A percentile compares a stretch with the other conserved stretches of the same genome.
Conservation (phyloP, 2,888 invertebrate genomes). For the Sturmia bella region DNA sequence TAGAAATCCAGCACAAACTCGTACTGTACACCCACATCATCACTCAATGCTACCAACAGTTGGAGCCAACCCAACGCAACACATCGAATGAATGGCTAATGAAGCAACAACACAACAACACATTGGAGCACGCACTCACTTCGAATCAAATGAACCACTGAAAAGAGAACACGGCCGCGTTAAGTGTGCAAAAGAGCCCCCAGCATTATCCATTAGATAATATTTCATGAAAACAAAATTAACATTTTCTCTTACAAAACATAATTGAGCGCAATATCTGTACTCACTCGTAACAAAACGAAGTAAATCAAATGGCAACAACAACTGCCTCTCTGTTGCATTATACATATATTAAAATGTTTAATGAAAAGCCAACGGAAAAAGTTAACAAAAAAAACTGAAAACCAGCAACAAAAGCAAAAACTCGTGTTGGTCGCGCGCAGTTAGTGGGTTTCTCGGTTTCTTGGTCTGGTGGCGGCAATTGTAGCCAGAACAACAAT, state of each 20-base stretch:
- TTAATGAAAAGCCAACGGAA: conserved; percentile 27
- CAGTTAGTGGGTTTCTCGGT: conserved; percentile 79
- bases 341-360: conserved; percentile 32
- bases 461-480: conserved; percentile 75
- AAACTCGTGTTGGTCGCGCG: conserved; percentile 67
- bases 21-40: conserved; percentile 52
- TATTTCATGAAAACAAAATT: conserved; percentile 11
- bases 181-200: background rate
- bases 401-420: conserved; percentile 13
- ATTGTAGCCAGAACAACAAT: conserved; percentile 23
- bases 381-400: background rate
- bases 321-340: conserved; percentile 13
- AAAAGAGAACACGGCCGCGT: conserved; percentile 40
- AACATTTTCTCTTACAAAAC: background rate
- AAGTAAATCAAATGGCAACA: conserved; percentile 1
- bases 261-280: background rate
- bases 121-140: background rate
- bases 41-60: conserved; percentile 14
- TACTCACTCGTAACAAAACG: conserved; percentile 12
- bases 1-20: conserved; percentile 25
- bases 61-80: conserved; percentile 55
- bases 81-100: conserved; percentile 43
- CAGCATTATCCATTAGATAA: conserved; percentile 15
- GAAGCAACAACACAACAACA: too few species aligned
- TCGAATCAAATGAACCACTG: background rate